Base-by-base conservation (phyloP, 1,140 invertebrate genomes). In the Diuraphis noxia region DNA sequence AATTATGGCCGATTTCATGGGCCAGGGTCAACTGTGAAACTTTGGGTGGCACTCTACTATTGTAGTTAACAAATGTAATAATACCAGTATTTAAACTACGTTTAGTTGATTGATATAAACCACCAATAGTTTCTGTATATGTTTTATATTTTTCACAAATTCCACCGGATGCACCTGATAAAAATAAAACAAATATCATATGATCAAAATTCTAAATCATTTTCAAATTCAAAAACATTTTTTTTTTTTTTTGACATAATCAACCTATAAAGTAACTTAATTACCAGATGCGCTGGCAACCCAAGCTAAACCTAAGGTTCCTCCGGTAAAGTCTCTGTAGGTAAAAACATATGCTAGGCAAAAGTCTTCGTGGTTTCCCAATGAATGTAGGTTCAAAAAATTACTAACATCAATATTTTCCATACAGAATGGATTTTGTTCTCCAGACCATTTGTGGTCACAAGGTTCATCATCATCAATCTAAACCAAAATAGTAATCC, bases 1-100 rank as follows among this genome's bases (percentile, higher is more conserved):
- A 99, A 94, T 99, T 99, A 93, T 99, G 99, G 8, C 99, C 99
- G 93, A 99, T 99, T 95, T 99, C 99, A 94, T 99, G 99, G 19
- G 99, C 99, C 92, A 99, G 95, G 19, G 99, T 99, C 25, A 99
- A 94, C 93, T 99, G 98, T 13, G 98, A 99, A 34, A 99, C 99
- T 94, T 98, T 98, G 0, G 97, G 98, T 92, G 97, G 98, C 36
- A 99, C 99, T 85, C 98, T 95, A 93, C 97, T 98, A 93, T 99
- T 99, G 94, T 99, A 99, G 95, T 99, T 99, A 25, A 99, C 97
- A 94, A 99, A 98, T 5, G 99, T 99, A 77, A 99, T 99, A 92
- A 99, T 99, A 77, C 99, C 99, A 1, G 99, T 99, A 94, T 99
- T 99, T 1, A 99, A 95, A 63, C 98, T 99, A 88, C 98, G 95